Conservation (phyloP, 2,888 invertebrate genomes). For the Aleiodes alternator region DNA sequence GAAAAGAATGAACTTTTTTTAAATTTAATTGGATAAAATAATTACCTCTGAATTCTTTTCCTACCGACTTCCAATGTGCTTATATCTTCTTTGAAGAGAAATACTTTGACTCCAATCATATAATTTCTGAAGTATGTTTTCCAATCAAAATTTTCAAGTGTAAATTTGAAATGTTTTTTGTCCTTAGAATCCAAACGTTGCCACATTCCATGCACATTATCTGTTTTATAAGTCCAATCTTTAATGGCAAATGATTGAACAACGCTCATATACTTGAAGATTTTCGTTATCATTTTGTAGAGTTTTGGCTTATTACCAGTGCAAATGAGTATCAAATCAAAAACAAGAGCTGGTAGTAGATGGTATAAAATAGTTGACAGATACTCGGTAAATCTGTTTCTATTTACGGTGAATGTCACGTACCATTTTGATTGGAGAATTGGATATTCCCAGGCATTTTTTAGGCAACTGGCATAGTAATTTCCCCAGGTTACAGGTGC, state of each 20-base stretch:
- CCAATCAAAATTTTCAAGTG: constrained; percentile 85
- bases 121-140: constrained; percentile 82
- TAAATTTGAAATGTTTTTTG: constrained; percentile 82
- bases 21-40: background rate
- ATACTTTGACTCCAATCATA: constrained; percentile 84
- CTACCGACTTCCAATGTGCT: constrained; percentile 81
- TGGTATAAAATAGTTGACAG: constrained; percentile 79
- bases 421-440: constrained; percentile 79
- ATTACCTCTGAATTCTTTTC: constrained; percentile 79
- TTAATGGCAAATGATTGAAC: constrained; percentile 84
- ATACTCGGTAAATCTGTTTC: background rate
- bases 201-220: constrained; percentile 81
- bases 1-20: background rate
- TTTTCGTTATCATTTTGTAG: constrained; percentile 85
- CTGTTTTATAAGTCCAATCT: constrained; percentile 83
- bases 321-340: constrained; percentile 80
- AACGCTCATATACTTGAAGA: constrained; percentile 86
- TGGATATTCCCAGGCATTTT: constrained; percentile 77
- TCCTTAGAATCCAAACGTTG: constrained; percentile 76
- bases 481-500: constrained; percentile 89
- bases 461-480: constrained; percentile 78
- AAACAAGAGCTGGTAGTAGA: constrained; percentile 82
- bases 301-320: constrained; percentile 85
- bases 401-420: constrained; percentile 77
- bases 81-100: constrained; percentile 87